A percentile compares a stretch with the other conserved stretches of the same genome.
Conservation (phyloP, 2,113 vertebrate species). For the Ovis canadensis region DNA sequence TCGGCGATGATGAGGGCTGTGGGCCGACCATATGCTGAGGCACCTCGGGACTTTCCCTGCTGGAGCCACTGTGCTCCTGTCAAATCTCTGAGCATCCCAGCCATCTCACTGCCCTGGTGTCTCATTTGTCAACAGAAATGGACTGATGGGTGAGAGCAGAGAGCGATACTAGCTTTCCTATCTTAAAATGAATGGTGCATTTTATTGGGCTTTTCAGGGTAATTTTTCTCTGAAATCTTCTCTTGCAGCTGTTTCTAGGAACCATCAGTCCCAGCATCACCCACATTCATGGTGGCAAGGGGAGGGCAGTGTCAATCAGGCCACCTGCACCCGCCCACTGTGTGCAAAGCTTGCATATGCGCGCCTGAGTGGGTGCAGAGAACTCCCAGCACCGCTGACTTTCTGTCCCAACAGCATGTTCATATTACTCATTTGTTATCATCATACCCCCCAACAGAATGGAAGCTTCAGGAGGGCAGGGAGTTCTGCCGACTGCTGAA, state of each 20-base stretch:
- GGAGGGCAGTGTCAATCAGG: background rate
- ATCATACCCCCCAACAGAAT: background rate
- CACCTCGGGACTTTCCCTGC: background rate
- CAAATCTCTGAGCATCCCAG: background rate
- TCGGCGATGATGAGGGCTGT: background rate
- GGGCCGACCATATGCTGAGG: background rate
- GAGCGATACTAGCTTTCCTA: no score
- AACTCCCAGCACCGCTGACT: background rate
- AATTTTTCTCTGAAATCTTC: background rate
- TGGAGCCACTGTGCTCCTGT: background rate
- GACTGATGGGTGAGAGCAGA: background rate
- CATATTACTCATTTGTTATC: background rate
- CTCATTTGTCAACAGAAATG: background rate
- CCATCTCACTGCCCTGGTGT: background rate
- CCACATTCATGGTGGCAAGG: background rate
- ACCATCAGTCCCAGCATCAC: background rate
- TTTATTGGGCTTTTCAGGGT: background rate
- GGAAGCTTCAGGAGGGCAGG: background rate
- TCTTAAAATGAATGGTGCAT: background rate
- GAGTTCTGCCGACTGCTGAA: background rate
- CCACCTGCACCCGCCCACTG: fast-evolving
- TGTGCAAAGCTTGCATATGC: fast-evolving
- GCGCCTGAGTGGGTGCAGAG: background rate
- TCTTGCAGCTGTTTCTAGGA: background rate
- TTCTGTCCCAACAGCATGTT: background rate